Conservation (phyloP, 2,888 invertebrate genomes). For the Gandaritis pyraliata region DNA sequence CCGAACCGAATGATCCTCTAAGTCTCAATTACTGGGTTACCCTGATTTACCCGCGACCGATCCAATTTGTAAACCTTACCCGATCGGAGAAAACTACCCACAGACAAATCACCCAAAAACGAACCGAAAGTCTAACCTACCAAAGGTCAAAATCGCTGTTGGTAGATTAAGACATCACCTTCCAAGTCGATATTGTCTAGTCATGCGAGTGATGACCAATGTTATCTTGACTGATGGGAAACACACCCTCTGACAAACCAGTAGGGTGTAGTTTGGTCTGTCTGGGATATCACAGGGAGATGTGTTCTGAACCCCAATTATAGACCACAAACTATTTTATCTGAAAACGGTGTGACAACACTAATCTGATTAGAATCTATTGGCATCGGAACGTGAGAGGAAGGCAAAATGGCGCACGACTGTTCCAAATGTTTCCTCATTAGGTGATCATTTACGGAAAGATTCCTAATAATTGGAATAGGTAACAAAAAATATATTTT, state of each 20-base stretch:
- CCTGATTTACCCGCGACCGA: constrained; percentile 82
- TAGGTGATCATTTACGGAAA: constrained; percentile 9
- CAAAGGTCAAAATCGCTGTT: constrained; percentile 33
- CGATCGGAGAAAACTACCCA: constrained; percentile 76
- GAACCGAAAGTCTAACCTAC: constrained; percentile 41
- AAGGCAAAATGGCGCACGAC: constrained; percentile 46
- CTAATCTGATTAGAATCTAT: constrained; percentile 83
- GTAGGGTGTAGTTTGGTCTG: constrained; percentile 51
- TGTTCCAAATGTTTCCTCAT: constrained; percentile 22
- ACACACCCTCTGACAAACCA: constrained; percentile 47
- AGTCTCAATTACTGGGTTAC: constrained; percentile 83
- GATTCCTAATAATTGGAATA: not conserved
- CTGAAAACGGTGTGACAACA: constrained; percentile 81
- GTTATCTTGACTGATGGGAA: constrained; percentile 48
- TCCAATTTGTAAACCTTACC: constrained; percentile 81
- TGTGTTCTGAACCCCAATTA: constrained; percentile 76
- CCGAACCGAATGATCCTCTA: constrained; percentile 78
- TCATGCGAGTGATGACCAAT: constrained; percentile 83
- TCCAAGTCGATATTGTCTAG: constrained; percentile 80
- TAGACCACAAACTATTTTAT: constrained; percentile 84
- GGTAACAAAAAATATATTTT: too few species aligned
- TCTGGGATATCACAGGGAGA: constrained; percentile 43
- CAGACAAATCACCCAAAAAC: constrained; percentile 42
- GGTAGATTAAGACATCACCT: constrained; percentile 58
- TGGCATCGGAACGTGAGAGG: constrained; percentile 72